phyloP scores from a whole-genome alignment of 2,113 vertebrate genomes.

The Grus americana region DNA sequence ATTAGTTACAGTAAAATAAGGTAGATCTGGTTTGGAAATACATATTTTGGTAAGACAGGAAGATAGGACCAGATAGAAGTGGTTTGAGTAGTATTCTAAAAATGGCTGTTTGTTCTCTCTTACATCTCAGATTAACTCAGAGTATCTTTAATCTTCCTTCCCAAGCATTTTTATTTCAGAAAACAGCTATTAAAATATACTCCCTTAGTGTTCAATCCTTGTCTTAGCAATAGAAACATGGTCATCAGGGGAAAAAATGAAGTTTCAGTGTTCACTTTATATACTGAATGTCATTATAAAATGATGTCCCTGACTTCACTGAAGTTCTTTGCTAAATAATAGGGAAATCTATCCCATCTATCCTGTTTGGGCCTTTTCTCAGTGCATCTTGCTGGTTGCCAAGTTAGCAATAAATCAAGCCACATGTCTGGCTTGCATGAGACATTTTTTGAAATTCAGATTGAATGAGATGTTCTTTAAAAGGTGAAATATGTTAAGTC shows the following conservation, averaged over 20 bases:
- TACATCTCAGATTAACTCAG: not conserved
- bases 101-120: not conserved
- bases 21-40: not conserved
- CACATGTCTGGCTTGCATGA: not conserved
- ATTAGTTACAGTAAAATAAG: not conserved
- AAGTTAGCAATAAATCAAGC: not conserved
- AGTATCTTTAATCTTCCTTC: not conserved
- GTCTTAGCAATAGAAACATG: not conserved
- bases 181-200: not conserved
- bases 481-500: not conserved
- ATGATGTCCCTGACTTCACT: not conserved
- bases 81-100: not conserved
- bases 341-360: not conserved
- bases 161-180: not conserved
- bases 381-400: not conserved
- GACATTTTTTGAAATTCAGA: not conserved
- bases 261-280: not conserved
- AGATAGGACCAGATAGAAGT: not conserved
- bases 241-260: fast-evolving
- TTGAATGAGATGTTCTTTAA: not conserved
- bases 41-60: not conserved
- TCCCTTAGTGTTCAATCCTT: not conserved
- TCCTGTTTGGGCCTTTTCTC: fast-evolving
- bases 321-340: not conserved
- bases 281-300: not conserved